These are phyloP conservation scores for Spinibarbus caldwelli DNA, from an alignment of 2,797 vertebrate genomes.

Conservation along the genomic window DNA sequence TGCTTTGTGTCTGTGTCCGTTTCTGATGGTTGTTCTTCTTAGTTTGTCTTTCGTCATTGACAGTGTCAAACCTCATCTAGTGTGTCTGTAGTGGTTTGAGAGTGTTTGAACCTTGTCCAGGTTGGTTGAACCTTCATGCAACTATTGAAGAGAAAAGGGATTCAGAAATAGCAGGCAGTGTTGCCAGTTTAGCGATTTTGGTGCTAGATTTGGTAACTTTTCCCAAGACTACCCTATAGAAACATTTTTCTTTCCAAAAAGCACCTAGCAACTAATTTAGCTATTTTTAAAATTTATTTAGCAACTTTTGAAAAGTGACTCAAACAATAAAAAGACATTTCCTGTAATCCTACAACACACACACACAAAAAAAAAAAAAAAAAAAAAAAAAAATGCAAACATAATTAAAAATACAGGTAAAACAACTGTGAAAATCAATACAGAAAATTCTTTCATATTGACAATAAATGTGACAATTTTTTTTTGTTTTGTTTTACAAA, in stretches of 20 bases:
- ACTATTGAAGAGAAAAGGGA: neutral
- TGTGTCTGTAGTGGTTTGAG: constrained; percentile 5
- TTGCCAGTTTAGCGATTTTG: neutral
- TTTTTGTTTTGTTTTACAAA: too few relatives aligned
- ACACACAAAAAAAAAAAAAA: too few relatives aligned
- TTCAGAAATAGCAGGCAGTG: neutral
- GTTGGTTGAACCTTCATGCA: neutral
- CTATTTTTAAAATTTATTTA: neutral
- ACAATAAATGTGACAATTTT: neutral
- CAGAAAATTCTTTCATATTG: neutral
- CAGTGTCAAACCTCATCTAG: neutral
- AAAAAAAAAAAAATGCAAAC: neutral
- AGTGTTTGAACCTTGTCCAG: neutral
- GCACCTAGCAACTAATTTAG: neutral
- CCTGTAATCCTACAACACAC: neutral
- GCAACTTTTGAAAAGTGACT: neutral
- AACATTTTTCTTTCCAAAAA: neutral
- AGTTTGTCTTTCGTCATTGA: neutral
- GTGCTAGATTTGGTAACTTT: neutral
- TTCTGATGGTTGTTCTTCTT: neutral
- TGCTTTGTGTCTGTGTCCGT: neutral
- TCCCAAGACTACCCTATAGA: neutral
- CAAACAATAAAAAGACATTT: neutral
- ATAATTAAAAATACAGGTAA: neutral
- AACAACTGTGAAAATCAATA: neutral